These are phyloP conservation scores for Amiota mariae DNA, from an alignment of 2,888 invertebrate genomes.

Conservation along the genomic window DNA sequence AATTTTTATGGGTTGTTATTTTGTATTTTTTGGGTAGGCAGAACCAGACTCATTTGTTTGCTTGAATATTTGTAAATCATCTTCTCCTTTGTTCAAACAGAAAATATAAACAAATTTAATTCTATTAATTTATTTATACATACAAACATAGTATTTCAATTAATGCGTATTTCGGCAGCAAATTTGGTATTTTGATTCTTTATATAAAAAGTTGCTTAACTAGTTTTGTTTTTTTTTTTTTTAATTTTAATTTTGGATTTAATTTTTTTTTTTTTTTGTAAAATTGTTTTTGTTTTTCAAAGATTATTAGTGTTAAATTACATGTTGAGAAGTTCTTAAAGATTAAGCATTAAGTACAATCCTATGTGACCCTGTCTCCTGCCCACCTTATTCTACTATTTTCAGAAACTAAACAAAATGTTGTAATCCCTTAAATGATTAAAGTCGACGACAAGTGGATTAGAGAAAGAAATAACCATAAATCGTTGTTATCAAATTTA, in stretches of 20 bases:
- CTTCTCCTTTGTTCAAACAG: neutral
- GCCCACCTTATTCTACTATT: neutral
- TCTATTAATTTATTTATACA: conserved; percentile 12
- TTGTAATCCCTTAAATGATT: too few relatives aligned
- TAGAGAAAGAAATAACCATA: too few relatives aligned
- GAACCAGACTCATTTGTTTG: neutral
- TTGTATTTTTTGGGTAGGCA: neutral
- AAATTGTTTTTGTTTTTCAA: conserved; percentile 12
- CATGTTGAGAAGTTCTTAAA: neutral
- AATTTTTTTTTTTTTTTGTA: conserved; percentile 10
- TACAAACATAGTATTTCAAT: too few relatives aligned
- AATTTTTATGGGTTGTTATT: conserved; percentile 1
- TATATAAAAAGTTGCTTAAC: conserved; percentile 8
- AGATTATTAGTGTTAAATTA: conserved; percentile 8
- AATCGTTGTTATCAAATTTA: too few relatives aligned
- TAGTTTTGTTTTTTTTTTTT: conserved; percentile 11
- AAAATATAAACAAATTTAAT: neutral
- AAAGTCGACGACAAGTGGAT: too few relatives aligned
- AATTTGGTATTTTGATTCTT: neutral
- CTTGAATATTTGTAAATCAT: neutral
- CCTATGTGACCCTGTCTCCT: too few relatives aligned
- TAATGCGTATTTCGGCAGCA: conserved; percentile 25
- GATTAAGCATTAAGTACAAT: too few relatives aligned
- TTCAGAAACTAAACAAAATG: neutral
- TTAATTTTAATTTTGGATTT: conserved; percentile 13